Base-by-base conservation (phyloP, 2,113 vertebrate species). In the Poicephalus meyeri region DNA sequence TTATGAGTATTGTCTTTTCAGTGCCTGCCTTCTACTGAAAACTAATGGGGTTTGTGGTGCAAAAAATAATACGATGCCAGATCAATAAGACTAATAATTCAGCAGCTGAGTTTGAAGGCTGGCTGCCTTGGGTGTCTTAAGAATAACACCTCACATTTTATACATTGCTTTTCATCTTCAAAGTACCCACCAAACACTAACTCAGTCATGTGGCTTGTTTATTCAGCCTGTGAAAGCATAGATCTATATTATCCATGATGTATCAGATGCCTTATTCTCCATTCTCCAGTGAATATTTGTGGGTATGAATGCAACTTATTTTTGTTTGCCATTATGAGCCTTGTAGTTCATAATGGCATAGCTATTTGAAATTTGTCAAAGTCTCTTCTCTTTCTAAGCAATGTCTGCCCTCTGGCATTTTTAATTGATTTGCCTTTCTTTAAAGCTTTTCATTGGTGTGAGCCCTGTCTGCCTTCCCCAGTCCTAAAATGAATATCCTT, bases 1-100 rank as follows among this genome's bases (percentile, higher is more conserved):
- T 87, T 74, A 46, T 60, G 61, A 71, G 29, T 82, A 28, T 74
- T 94, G 89, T 80, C 46, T 77, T 81, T 93, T 87, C 49, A 46
- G 49, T 69, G 77, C 37, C 72, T 85, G 65, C 33, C 15, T 79
- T 68, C 56, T 89, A 21, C 31, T 92, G 80, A 96, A 29, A 74
- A 35, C 6, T 3, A 68, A 52, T 0, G 0, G 50, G 52, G 42
- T 86, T 86, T 88, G 68, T 72, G 82, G 41, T 49, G 39, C 69
- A 49, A 94, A 92, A 95, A 95, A 84, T 79, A 82, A 92, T 76
- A 77, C 70, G 42, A 76, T 79, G 72, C 77, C 70, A 79, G 77
- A 96, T 96, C 96, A 97, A 92, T 95, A 95, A 74, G 82, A 31
- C 86, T 88, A 81, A 92, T 86, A 96, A 95, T 63, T 91, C 80